Percentiles rank a stretch among this genome's conserved stretches.
These are phyloP conservation scores for Linurgus olivaceus DNA, from an alignment of 2,797 vertebrate genomes.

Conservation along the genomic window DNA sequence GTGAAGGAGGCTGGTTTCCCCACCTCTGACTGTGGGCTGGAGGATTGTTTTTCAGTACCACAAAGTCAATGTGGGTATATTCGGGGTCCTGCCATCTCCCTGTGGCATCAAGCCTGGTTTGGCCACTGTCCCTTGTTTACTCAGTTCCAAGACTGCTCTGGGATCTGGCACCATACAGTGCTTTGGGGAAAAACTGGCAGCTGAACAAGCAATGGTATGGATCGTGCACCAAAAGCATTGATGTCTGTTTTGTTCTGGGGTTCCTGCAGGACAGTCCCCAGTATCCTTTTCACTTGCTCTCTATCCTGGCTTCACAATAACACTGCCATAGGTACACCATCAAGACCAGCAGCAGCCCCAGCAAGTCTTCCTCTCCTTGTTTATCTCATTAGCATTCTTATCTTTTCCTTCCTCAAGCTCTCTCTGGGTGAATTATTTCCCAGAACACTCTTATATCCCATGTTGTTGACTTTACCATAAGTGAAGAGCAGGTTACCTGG, in stretches of 20 bases:
- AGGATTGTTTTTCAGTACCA: background rate
- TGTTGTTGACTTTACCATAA: background rate
- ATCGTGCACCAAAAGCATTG: background rate
- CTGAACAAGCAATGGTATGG: background rate
- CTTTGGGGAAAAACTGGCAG: background rate
- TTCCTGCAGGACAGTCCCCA: background rate
- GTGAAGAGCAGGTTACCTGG: background rate
- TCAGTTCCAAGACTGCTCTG: background rate
- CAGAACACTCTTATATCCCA: background rate
- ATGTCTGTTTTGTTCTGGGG: background rate
- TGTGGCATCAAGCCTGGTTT: slow-evolving; percentile 3
- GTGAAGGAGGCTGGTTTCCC: background rate
- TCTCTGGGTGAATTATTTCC: background rate
- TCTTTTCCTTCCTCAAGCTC: background rate
- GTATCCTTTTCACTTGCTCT: background rate
- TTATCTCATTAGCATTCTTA: background rate
- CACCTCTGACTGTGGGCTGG: background rate
- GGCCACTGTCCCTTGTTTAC: background rate
- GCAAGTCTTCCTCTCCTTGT: background rate
- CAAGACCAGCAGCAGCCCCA: background rate
- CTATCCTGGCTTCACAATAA: background rate
- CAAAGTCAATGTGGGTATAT: background rate
- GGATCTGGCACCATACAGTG: background rate
- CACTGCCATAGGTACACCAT: background rate
- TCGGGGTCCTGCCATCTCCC: background rate